phyloP scores from a whole-genome alignment of 2,113 vertebrate genomes.

The Dascyllus trimaculatus region DNA sequence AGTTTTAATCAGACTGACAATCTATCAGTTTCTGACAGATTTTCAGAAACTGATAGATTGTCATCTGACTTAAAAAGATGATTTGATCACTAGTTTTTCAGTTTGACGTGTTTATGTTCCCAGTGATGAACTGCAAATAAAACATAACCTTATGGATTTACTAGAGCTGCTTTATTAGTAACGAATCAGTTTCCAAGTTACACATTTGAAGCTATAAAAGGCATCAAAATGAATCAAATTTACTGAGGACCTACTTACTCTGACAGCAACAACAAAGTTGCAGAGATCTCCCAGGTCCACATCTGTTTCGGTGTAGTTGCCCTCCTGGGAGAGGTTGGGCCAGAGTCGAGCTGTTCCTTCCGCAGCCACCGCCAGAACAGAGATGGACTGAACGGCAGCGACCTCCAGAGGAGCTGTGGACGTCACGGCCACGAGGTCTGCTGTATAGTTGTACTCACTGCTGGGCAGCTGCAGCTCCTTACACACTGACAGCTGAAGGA shows the following conservation, averaged over 20 bases:
- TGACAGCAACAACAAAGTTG: slow-evolving; percentile 90
- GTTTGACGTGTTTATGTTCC: no score
- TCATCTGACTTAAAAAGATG: no score
- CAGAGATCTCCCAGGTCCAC: slow-evolving; percentile 89
- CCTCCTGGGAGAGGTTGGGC: slow-evolving; percentile 91
- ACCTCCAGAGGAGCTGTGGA: slow-evolving; percentile 83
- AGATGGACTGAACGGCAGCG: slow-evolving; percentile 85
- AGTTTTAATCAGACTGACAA: no score
- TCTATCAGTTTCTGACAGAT: no score
- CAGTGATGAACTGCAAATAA: no score
- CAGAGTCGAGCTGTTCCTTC: slow-evolving; percentile 92
- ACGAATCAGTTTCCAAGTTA: not conserved
- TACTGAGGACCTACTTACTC: slow-evolving; percentile 79
- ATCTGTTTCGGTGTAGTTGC: slow-evolving; percentile 85
- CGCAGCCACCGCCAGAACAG: slow-evolving; percentile 88
- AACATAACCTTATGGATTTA: not conserved
- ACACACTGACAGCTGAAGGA: slow-evolving; percentile 89
- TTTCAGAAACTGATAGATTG: no score
- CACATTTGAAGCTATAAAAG: not conserved
- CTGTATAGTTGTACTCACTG: slow-evolving; percentile 87
- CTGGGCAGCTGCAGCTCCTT: slow-evolving; percentile 94
- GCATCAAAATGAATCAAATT: no score
- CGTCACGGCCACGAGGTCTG: slow-evolving; percentile 89
- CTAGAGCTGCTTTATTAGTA: no score
- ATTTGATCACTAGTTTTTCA: no score